Base-by-base conservation (phyloP, 2,797 vertebrate species). In the Clamator glandarius region DNA sequence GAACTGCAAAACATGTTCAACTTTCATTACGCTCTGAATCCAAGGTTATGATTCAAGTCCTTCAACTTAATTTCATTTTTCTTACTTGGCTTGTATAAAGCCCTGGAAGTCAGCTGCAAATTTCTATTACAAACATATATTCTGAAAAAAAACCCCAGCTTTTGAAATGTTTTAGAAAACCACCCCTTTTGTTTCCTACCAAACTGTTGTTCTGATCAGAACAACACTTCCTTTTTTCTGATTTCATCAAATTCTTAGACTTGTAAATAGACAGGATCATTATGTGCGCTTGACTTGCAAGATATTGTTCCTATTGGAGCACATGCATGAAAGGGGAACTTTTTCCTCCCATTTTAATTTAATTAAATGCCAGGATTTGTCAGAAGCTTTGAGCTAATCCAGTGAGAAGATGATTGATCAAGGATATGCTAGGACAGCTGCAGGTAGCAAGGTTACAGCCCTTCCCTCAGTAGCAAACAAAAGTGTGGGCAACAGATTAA, bases 321-420 rank as follows among this genome's bases (percentile, higher is more conserved):
- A 92, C 62, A 90, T 3, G 15, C 72, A 96, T 96, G 70, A 97
- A 97, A 97, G 90, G 51, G 33, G 85, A 86, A 51, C 59, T 84
- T 94, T 95, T 87, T 31, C 85, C 63, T 96, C 94, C 89, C 68
- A 68, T 93, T 94, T 95, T 96, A 97, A 96, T 97, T 97, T 91
- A 97, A 97, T 97, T 97, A 95, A 97, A 97, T 97, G 62, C 77
- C 74, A 90, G 92, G 89, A 92, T 91, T 76, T 67, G 63, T 87
- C 48, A 4, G 68, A 93, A 73, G 85, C 93, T 97, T 97, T 96
- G 88, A 97, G 78, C 50, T 93, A 70, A 96, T 95, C 77, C 92
- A 82, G 63, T 93, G 88, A 97, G 96, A 97, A 97, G 79, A 96
- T 89, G 85, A 69, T 81, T 76, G 92, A 96, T 96, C 42, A 77